Evolutionary conservation across 2,888 invertebrate genomes (phyloP), one percentile per base, ranked within the genome.

Genomic region (Orthonevra nobilis): DNA sequence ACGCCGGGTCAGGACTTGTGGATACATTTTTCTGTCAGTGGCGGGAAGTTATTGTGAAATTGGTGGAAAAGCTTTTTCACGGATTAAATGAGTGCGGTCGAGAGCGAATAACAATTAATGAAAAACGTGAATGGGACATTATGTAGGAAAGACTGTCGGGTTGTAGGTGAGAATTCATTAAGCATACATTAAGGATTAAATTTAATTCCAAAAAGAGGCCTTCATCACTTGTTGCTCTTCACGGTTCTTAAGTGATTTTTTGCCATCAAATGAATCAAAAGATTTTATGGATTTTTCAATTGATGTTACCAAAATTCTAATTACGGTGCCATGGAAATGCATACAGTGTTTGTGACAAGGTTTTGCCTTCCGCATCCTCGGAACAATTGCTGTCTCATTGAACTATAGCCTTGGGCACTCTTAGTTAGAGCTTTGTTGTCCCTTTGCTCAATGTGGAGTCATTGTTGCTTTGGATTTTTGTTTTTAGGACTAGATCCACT

Each of bases 61-160:
- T 61, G 61, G 9, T 50, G 26, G 36, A 40, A 73, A 56, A 61
- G 42, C 79, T 68, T 73, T 73, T 68, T 30, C 46, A 28, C 60
- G 48, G 38, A 79, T 73, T 79, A 79, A 79, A 68, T 42, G 73
- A 68, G 23, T 66, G 48, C 40, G 36, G 36, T 30, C 48, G 40
- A 50, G 19, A 68, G 15, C 32, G 61, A 68, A 48, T 48, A 68
- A 68, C 60, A 79, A 73, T 73, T 73, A 66, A 77, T 64, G 44
- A 52, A 75, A 70, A 36, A 30, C 32, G 26, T 64, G 42, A 63
- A 56, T 40, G 28, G 12, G 5, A 10, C 10, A 28, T 28, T 40
- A 17, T 1, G 2, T 0, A 10, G 7, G 36, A 36, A 14, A 23
- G 36, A 15, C 19, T 20, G 12, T 14, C 14, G 5, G 14, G 20